Evolutionary conservation across 2,797 vertebrate genomes (phyloP), one percentile per base, ranked within the genome.

Genomic region (Rhadinocentrus ornatus): DNA sequence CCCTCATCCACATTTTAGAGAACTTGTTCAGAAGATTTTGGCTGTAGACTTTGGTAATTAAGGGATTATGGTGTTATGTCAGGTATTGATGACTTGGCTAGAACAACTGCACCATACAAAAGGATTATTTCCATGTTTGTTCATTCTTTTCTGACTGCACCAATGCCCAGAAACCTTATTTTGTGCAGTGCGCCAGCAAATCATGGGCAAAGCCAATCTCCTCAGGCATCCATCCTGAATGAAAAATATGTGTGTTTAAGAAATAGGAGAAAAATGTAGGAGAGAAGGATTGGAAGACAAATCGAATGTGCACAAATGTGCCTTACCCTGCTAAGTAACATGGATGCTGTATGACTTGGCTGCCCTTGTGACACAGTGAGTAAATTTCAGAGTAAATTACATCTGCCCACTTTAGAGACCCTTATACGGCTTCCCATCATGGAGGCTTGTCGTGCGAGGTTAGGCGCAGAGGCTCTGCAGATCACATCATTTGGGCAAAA

Each of bases 311-410:
- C 53, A 44, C 71, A 58, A 75, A 71, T 32, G 53, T 16, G n/a
- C 26, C 69, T 72, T 31, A 18, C 44, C 46, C 59, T 1, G 7
- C 55, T 77, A 86, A 85, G 78, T 80, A 84, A 88, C 78, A 64
- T 27, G 82, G 69, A 69, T 74, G 63, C 63, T 12, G 64, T 67
- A 37, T 66, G 80, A 81, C 82, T 75, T 1, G 46, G 56, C 66
- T n/a, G 52, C 66, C 75, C 82, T 68, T 55, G 56, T 60, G 59
- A 78, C 78, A 67, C 83, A 31, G 59, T 26, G 8, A 80, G 80
- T 78, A 73, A 61, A 82, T 86, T 78, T 84, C 58, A 55, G 54
- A 89, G 76, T 67, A 81, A 90, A 91, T 89, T 69, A 79, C 66
- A 13, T 77, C 73, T 32, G 66, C 65, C 63, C 72, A 72, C 80